Evolutionary conservation across 2,113 vertebrate genomes (phyloP).

Genomic region (Chionomys nivalis): DNA sequence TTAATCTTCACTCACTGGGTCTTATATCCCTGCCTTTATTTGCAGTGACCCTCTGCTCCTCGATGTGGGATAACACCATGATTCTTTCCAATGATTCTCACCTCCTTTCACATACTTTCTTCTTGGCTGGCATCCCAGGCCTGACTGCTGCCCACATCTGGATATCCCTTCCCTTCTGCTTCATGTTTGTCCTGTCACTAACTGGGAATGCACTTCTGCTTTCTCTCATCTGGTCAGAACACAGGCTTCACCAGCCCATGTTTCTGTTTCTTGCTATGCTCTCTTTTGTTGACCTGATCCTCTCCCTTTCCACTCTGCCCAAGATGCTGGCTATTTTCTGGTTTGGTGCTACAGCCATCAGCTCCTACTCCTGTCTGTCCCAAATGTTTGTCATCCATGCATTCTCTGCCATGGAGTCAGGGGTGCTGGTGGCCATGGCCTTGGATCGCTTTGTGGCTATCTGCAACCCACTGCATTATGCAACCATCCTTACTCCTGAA

Average conservation of each 20-base stretch:
- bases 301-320: constrained; percentile 66
- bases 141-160: constrained; percentile 50
- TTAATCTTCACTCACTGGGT: neutral
- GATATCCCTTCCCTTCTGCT: constrained; percentile 74
- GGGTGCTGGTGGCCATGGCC: constrained; percentile 72
- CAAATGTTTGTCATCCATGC: constrained; percentile 76
- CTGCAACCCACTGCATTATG: constrained; percentile 67
- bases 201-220: constrained; percentile 62
- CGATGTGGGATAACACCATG: neutral
- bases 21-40: neutral
- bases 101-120: constrained; percentile 67
- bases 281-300: constrained; percentile 66
- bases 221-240: constrained; percentile 56
- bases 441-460: constrained; percentile 74
- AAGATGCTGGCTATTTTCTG: constrained; percentile 77
- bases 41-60: neutral
- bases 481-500: constrained; percentile 45
- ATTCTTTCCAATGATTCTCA: constrained; percentile 55
- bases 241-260: constrained; percentile 65
- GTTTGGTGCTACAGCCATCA: constrained; percentile 57
- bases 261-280: constrained; percentile 75
- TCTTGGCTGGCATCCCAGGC: constrained; percentile 71
- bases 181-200: constrained; percentile 71
- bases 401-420: constrained; percentile 71
- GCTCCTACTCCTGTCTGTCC: constrained; percentile 53